phyloP scores from a whole-genome alignment of 2,113 vertebrate species.

The Atlantisia rogersi region DNA sequence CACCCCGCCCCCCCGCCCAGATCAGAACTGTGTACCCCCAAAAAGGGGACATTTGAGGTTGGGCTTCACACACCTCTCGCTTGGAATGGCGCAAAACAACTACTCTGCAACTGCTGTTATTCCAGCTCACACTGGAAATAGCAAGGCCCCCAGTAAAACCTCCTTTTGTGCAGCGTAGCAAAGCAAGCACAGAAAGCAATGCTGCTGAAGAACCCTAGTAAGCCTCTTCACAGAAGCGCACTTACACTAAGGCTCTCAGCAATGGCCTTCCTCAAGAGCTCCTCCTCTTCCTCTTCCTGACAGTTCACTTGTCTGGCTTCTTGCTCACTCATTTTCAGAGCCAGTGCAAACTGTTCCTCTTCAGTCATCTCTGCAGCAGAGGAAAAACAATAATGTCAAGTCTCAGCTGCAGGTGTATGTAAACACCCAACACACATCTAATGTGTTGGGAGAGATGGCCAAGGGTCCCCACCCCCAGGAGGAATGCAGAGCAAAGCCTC shows the following conservation, averaged over 20 bases:
- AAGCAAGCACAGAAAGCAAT: neutral
- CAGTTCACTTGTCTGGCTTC: conserved; percentile 83
- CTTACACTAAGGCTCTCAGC: conserved; percentile 89
- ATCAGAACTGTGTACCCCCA: neutral
- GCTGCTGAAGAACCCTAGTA: conserved; percentile 22
- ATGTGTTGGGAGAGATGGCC: neutral
- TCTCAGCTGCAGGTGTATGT: neutral
- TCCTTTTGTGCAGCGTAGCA: neutral
- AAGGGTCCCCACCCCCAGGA: neutral
- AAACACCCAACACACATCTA: neutral
- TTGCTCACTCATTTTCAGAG: conserved; percentile 89
- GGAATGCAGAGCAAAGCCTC: neutral
- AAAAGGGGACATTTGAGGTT: neutral
- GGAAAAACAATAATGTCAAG: neutral
- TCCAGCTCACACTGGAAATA: neutral
- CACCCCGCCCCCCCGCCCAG: fast-evolving
- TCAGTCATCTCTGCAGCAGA: conserved; percentile 88
- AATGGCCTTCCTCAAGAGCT: conserved; percentile 88
- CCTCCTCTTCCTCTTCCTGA: conserved; percentile 85
- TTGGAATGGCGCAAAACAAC: neutral
- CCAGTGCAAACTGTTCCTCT: conserved; percentile 92
- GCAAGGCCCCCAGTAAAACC: neutral
- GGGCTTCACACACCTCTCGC: neutral
- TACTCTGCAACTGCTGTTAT: neutral
- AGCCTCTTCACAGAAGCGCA: conserved; percentile 62